Evolutionary conservation across 1,140 invertebrate species (phyloP).

Genomic region (Achatina immaculata): DNA sequence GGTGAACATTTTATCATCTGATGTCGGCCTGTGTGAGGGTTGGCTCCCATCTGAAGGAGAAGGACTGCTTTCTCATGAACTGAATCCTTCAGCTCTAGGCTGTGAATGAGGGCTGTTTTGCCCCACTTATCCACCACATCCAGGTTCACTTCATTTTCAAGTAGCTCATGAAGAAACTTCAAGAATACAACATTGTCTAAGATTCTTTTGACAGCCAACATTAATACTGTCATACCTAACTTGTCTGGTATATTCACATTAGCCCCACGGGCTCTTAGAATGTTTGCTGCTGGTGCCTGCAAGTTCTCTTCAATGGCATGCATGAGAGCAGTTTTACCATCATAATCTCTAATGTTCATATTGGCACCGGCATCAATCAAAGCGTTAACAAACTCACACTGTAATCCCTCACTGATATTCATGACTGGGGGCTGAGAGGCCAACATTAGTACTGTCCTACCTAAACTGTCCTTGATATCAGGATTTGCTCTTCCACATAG

Average conservation of each 20-base stretch:
- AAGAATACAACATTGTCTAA: neutral
- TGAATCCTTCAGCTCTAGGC: neutral
- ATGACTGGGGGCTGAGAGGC: neutral
- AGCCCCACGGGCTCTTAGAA: neutral
- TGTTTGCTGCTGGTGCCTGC: neutral
- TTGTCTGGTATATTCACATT: slow-evolving; percentile 8
- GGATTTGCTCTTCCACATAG: neutral
- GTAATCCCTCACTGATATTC: neutral
- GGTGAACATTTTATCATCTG: neutral
- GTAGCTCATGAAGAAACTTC: neutral
- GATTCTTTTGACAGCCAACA: neutral
- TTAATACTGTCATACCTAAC: slow-evolving; percentile 8
- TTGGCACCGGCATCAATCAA: slow-evolving; percentile 10
- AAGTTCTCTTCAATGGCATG: neutral
- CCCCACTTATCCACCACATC: slow-evolving; percentile 7
- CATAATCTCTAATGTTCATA: neutral
- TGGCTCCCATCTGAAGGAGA: neutral
- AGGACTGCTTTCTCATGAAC: neutral
- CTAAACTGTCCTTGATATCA: neutral
- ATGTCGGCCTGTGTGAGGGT: slow-evolving; percentile 1
- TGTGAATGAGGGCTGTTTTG: neutral
- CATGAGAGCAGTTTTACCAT: slow-evolving; percentile 13
- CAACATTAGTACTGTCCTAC: neutral
- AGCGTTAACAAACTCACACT: neutral
- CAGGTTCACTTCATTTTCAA: slow-evolving; percentile 1